Evolutionary conservation across 1,140 invertebrate genomes (phyloP), one percentile per base, ranked within the genome.

Genomic region (Drosophila repleta): DNA sequence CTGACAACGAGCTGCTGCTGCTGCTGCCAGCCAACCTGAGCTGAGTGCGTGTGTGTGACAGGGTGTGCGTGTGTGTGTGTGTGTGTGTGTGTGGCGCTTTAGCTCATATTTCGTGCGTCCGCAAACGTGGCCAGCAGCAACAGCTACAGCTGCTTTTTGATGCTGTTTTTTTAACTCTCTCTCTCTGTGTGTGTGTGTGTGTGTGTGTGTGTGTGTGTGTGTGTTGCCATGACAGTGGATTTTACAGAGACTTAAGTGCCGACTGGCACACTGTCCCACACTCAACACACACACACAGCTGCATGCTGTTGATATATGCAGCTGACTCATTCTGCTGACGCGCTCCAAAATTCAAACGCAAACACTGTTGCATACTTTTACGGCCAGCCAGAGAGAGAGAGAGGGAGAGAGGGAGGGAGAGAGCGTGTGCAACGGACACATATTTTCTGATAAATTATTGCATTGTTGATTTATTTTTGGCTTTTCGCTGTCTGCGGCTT

Each of bases 371-470:
- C 82, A 85, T 87, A n/a, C n/a, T n/a, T n/a, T n/a, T n/a, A n/a
- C n/a, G n/a, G n/a, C n/a, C n/a, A n/a, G n/a, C n/a, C n/a, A 29
- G 20, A 35, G 26, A 11, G 7, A 49, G 58, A 45, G 29, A 7
- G 29, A 32, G 56, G 26, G 53, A 4, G 41, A 72, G 46, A 29
- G 24, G 0, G 48, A 51, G 24, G 29, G 13, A 32, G 29, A 32
- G 49, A 32, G n/a, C 1, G 21, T 13, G 45, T 85, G 82, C 82
- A 87, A 76, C 83, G 82, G 82, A 82, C 83, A 88, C 83, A 88
- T 88, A 88, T 88, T 88, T 85, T 88, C 83, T 88, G 83, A 88
- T 88, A 88, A 88, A 88, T 88, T 88, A 88, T 88, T 88, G 83
- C 83, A 88, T 88, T 88, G 83, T 88, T 88, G 83, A 88, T 88